Evolutionary conservation across 2,113 vertebrate species (phyloP).

Genomic region (Ammodytes marinus): DNA sequence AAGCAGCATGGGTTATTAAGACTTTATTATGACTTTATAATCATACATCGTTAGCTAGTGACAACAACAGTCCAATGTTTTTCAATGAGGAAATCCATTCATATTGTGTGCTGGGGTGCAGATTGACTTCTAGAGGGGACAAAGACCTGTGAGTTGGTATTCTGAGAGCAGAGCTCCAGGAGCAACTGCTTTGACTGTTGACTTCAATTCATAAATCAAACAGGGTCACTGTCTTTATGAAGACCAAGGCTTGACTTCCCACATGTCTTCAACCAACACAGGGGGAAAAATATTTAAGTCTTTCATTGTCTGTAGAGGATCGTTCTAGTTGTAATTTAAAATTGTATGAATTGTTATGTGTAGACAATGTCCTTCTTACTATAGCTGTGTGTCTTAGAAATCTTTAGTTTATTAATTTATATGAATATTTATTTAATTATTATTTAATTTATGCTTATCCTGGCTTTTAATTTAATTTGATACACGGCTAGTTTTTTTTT

Average conservation of each 20-base stretch:
- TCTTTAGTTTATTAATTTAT: too few species aligned
- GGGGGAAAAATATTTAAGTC: slow-evolving; percentile 2
- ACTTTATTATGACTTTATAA: slow-evolving; percentile 65
- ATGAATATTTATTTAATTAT: too few species aligned
- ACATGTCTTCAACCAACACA: slow-evolving; percentile 57
- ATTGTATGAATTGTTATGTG: too few species aligned
- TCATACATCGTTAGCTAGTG: slow-evolving; percentile 62
- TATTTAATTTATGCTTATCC: too few species aligned
- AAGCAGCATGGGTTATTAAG: slow-evolving; percentile 69
- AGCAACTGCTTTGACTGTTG: slow-evolving; percentile 56
- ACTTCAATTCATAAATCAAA: slow-evolving; percentile 78
- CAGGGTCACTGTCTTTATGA: slow-evolving; percentile 50
- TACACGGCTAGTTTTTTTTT: too few species aligned
- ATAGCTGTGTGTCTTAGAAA: too few species aligned
- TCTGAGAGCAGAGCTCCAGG: slow-evolving; percentile 59
- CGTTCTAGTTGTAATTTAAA: not conserved
- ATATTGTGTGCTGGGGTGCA: slow-evolving; percentile 32
- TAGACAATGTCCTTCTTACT: too few species aligned
- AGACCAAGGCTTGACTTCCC: slow-evolving; percentile 60
- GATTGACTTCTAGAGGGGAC: slow-evolving; percentile 61
- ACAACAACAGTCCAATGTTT: slow-evolving; percentile 41
- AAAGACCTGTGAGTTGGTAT: slow-evolving; percentile 78
- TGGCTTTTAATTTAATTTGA: too few species aligned
- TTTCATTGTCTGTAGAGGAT: not conserved
- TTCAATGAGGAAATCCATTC: slow-evolving; percentile 49